These are phyloP conservation scores for Silurus meridionalis DNA, from an alignment of 2,113 vertebrate species.

Conservation along the genomic window DNA sequence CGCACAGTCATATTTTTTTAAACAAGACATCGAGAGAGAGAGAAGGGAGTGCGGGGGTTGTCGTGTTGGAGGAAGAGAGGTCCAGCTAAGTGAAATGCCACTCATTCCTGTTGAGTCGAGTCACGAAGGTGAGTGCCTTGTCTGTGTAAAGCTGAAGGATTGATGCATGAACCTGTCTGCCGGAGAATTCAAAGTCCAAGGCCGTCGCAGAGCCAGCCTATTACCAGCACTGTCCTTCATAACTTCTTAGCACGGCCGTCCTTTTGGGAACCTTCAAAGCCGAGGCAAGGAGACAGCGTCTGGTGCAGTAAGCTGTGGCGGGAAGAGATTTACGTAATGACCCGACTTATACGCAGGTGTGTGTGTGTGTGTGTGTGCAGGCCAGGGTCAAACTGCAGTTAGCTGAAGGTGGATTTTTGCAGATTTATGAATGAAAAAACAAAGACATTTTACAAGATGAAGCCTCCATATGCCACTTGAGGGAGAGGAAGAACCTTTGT, in stretches of 20 bases:
- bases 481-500: conserved; percentile 14
- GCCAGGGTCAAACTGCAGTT: conserved; percentile 57
- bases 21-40: conserved; percentile 84
- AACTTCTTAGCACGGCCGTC: conserved; percentile 74
- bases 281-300: conserved; percentile 73
- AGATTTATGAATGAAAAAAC: conserved; percentile 72
- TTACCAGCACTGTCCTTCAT: conserved; percentile 71
- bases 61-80: conserved; percentile 59
- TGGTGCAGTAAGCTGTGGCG: conserved; percentile 70
- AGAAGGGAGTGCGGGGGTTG: conserved; percentile 63
- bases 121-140: conserved; percentile 92
- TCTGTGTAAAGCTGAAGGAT: conserved; percentile 93
- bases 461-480: background rate
- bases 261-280: conserved; percentile 78
- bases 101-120: conserved; percentile 91
- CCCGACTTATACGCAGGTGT: conserved; percentile 68
- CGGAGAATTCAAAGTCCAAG: conserved; percentile 94
- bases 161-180: conserved; percentile 92
- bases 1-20: conserved; percentile 83
- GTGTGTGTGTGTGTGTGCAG: conserved; percentile 17
- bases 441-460: background rate
- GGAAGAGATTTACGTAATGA: conserved; percentile 67
- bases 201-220: conserved; percentile 80
- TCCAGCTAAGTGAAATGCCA: conserved; percentile 88
- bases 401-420: conserved; percentile 71